Conservation (phyloP, 2,113 vertebrate genomes). For the Notiomystis cincta region DNA sequence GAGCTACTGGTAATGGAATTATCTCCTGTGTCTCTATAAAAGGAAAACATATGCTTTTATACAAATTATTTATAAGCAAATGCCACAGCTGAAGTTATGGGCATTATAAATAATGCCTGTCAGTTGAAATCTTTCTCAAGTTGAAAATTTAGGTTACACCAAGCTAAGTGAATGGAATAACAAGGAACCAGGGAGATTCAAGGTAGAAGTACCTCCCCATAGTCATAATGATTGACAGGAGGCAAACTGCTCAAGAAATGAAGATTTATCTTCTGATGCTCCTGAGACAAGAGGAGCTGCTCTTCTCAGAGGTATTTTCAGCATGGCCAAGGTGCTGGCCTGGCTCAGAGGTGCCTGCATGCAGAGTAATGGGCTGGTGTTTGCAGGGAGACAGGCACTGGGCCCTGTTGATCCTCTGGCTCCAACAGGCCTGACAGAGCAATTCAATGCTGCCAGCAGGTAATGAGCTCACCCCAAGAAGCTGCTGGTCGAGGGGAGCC, state of each 20-base stretch:
- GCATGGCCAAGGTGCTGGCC: accelerated
- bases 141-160: neutral
- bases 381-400: neutral
- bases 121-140: neutral
- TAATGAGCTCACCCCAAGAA: neutral
- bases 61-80: neutral
- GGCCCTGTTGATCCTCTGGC: neutral
- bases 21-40: neutral
- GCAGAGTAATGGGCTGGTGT: neutral
- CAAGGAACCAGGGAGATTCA: neutral
- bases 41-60: neutral
- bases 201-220: neutral
- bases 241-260: neutral
- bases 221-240: neutral
- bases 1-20: neutral
- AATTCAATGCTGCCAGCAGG: neutral
- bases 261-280: neutral
- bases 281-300: neutral
- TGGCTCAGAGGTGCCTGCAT: neutral
- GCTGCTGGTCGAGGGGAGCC: neutral
- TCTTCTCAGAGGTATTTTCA: neutral
- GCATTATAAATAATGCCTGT: neutral
- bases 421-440: neutral
- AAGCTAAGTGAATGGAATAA: neutral
- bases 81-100: neutral